These are phyloP conservation scores for Drosophila nr. perissopoda DNA, from an alignment of 2,888 invertebrate genomes.

Conservation along the genomic window DNA sequence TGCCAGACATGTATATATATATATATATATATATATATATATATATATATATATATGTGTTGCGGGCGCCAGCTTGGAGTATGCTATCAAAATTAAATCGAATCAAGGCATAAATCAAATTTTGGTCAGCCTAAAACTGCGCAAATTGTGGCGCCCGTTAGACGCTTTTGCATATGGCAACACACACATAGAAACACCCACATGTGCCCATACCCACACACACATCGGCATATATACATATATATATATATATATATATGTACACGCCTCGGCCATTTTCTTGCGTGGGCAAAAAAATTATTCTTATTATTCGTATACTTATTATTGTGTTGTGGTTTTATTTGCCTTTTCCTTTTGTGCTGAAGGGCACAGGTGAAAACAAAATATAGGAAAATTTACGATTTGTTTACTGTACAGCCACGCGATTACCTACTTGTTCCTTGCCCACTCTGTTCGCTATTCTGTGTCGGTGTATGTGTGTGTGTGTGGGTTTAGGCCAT, in stretches of 20 bases:
- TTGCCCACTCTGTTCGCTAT: neutral
- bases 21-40: neutral
- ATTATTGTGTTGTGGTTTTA: slow-evolving; percentile 37
- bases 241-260: slow-evolving; percentile 2
- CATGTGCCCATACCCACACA: slow-evolving; percentile 4
- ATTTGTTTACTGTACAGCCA: slow-evolving; percentile 65
- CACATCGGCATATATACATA: neutral
- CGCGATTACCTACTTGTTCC: slow-evolving; percentile 31
- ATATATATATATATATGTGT: neutral
- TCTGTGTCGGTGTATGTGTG: neutral
- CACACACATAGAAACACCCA: slow-evolving; percentile 30
- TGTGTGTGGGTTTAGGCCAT: slow-evolving; percentile 6
- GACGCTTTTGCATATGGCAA: slow-evolving; percentile 61
- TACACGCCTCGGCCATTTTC: slow-evolving; percentile 24
- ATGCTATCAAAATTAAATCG: slow-evolving; percentile 37
- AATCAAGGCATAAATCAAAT: slow-evolving; percentile 63
- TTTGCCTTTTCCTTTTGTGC: slow-evolving; percentile 31
- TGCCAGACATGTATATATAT: neutral
- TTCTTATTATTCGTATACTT: slow-evolving; percentile 45
- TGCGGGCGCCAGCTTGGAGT: slow-evolving; percentile 16
- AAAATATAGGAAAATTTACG: slow-evolving; percentile 47
- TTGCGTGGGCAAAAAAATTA: slow-evolving; percentile 53
- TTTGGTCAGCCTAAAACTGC: slow-evolving; percentile 70
- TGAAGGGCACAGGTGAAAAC: slow-evolving; percentile 29
- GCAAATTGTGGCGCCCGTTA: slow-evolving; percentile 69